Conservation (phyloP, 2,797 vertebrate species). For the Scomberomorus guttatus region DNA sequence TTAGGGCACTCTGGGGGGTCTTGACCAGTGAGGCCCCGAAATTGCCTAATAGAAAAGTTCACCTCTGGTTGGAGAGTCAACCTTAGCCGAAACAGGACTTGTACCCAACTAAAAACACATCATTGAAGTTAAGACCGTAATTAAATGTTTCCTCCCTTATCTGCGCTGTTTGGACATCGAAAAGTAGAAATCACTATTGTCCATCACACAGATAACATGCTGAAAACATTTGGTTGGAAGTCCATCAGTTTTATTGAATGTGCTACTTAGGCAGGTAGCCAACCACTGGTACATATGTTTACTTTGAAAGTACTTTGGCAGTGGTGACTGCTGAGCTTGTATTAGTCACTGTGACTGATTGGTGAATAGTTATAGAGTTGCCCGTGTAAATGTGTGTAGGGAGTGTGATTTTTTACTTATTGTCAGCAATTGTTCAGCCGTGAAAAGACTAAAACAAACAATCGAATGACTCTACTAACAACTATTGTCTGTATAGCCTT, state of each 20-base stretch:
- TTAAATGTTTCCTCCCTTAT: neutral
- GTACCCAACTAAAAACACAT: neutral
- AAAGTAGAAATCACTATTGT: neutral
- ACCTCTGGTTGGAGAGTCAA: neutral
- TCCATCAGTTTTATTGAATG: neutral
- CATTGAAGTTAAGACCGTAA: neutral
- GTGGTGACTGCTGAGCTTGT: slow-evolving; percentile 4
- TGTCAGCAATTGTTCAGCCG: neutral
- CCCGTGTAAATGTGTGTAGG: neutral
- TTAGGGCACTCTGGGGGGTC: slow-evolving; percentile 6
- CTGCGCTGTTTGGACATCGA: neutral
- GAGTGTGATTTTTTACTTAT: neutral
- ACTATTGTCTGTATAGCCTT: neutral
- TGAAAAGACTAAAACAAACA: slow-evolving; percentile 9
- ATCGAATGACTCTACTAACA: neutral
- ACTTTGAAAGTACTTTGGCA: slow-evolving; percentile 16
- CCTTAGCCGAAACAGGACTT: no score
- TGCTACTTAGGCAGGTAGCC: neutral
- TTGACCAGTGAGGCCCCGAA: neutral
- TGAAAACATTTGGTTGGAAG: neutral
- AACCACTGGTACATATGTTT: neutral
- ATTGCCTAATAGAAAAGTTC: neutral
- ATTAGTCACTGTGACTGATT: slow-evolving; percentile 18
- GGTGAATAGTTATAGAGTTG: slow-evolving; percentile 2
- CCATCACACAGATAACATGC: neutral